A percentile compares a stretch with the other conserved stretches of the same genome.
Evolutionary conservation across 2,113 vertebrate genomes (phyloP).

Genomic region (Colinus virginianus): DNA sequence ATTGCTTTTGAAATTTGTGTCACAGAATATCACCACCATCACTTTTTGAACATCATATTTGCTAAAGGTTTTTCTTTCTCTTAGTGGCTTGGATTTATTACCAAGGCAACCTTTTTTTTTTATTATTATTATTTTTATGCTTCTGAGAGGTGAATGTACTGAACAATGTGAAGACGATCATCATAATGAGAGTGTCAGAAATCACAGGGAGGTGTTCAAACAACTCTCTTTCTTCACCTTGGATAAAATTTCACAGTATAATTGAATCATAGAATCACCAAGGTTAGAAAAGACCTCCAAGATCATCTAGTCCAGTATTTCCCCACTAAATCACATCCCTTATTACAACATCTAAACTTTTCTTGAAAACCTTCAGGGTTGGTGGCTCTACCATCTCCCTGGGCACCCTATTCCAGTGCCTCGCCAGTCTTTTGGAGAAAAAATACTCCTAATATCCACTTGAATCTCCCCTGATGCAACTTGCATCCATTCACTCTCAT

Average conservation of each 20-base stretch:
- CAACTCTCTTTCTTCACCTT: not conserved
- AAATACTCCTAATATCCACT: too few relatives aligned
- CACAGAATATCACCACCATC: not conserved
- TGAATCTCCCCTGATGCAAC: too few relatives aligned
- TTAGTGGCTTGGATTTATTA: not conserved
- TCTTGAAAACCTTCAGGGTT: too few relatives aligned
- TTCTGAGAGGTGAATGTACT: not conserved
- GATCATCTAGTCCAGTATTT: too few relatives aligned
- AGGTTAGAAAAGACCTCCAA: too few relatives aligned
- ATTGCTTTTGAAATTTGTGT: accelerated
- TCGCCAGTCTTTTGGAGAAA: too few relatives aligned
- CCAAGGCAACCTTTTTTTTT: not conserved
- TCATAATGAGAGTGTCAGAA: not conserved
- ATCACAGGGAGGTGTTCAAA: not conserved
- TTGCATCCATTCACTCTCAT: too few relatives aligned
- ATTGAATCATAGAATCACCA: too few relatives aligned
- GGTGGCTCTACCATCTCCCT: too few relatives aligned
- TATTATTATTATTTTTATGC: not conserved
- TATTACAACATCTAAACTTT: too few relatives aligned
- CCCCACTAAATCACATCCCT: too few relatives aligned
- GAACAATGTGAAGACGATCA: accelerated
- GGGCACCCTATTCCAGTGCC: too few relatives aligned
- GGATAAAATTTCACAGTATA: not conserved
- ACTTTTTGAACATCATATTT: not conserved
- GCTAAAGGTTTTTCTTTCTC: not conserved